A percentile compares a stretch with the other conserved stretches of the same genome.
These are phyloP conservation scores for Nipponacmea schrenckii DNA, from an alignment of 2,888 invertebrate genomes.

Conservation along the genomic window DNA sequence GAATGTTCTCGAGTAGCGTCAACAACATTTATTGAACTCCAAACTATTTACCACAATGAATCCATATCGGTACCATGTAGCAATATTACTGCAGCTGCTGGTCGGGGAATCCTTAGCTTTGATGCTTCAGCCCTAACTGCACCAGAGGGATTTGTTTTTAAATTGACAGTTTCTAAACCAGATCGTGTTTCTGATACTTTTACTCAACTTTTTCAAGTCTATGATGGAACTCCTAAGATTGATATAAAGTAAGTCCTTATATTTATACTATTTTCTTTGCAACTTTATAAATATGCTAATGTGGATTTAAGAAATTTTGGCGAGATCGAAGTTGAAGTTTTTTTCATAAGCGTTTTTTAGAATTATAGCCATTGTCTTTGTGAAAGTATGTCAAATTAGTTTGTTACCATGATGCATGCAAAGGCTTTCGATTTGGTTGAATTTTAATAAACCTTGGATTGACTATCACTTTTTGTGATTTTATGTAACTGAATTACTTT, in stretches of 20 bases:
- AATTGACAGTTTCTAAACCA: not conserved
- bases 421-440: too few species aligned
- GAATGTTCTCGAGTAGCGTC: not conserved
- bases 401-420: too few species aligned
- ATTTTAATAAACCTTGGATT: too few species aligned
- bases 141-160: not conserved
- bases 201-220: not conserved
- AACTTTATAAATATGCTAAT: too few species aligned
- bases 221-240: not conserved
- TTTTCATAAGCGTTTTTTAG: too few species aligned
- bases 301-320: too few species aligned
- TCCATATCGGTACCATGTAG: not conserved
- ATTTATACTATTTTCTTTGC: too few species aligned
- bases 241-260: not conserved
- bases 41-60: not conserved
- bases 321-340: too few species aligned
- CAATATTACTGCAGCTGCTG: not conserved
- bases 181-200: not conserved
- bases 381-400: too few species aligned
- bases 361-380: too few species aligned
- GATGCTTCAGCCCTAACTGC: not conserved
- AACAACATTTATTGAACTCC: not conserved
- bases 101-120: not conserved
- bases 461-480: too few species aligned
- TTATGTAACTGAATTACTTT: too few species aligned